Evolutionary conservation across 2,113 vertebrate species (phyloP).

Genomic region (Ptyas mucosa): DNA sequence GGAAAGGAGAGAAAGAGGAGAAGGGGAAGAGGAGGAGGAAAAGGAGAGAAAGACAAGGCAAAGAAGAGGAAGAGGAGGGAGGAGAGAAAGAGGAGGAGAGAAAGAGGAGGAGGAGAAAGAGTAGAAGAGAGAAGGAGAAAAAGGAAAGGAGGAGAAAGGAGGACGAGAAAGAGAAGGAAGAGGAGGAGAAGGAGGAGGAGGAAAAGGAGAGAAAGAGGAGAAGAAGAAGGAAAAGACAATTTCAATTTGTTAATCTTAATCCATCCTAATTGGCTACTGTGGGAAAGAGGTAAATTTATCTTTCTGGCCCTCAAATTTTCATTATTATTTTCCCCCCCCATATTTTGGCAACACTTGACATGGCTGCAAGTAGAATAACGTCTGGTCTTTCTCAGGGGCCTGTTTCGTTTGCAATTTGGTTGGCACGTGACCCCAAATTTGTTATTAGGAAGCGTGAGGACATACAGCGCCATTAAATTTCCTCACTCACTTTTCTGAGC

Average conservation of each 20-base stretch:
- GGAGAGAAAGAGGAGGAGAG: neutral
- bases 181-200: conserved; percentile 19
- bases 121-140: neutral
- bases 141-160: neutral
- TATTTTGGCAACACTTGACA: neutral
- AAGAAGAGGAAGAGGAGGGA: too few relatives aligned
- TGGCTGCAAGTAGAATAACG: neutral
- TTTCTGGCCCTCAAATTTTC: neutral
- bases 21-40: too few relatives aligned
- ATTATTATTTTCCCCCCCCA: neutral
- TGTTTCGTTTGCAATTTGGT: neutral
- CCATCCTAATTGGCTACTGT: neutral
- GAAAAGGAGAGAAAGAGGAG: neutral
- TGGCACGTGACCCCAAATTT: neutral
- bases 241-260: neutral
- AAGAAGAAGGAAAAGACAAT: conserved; percentile 2
- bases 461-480: neutral
- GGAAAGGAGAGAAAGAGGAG: too few relatives aligned
- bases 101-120: conserved; percentile 9
- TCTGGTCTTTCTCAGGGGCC: neutral
- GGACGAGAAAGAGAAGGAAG: neutral
- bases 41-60: too few relatives aligned
- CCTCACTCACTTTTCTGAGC: neutral
- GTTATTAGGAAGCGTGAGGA: neutral
- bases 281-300: neutral